A percentile compares a stretch with the other conserved stretches of the same genome.
Conservation (phyloP, 1,140 invertebrate genomes). For the Orchestia grillus region DNA sequence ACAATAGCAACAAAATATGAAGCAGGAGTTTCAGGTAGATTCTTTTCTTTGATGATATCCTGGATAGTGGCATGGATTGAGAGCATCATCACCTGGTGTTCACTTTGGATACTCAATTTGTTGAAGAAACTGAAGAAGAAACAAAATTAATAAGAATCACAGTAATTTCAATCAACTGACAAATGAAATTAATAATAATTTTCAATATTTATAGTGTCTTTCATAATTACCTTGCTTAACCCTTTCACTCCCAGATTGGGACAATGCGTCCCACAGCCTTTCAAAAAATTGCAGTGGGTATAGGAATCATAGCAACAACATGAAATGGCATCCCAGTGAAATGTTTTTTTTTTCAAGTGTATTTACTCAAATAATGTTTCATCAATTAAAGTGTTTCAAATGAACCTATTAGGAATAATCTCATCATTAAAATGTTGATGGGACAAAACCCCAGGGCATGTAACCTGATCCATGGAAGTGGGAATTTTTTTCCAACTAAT, state of each 20-base stretch:
- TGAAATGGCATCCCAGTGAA: no score
- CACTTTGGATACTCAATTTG: constrained; percentile 39
- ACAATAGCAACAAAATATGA: constrained; percentile 49
- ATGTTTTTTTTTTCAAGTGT: no score
- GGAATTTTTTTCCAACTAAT: no score
- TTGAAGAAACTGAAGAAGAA: constrained; percentile 37
- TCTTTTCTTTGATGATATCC: constrained; percentile 29
- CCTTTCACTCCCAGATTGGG: neutral
- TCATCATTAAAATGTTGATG: no score
- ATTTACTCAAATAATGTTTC: no score
- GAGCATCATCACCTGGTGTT: constrained; percentile 44
- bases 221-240: neutral
- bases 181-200: neutral
- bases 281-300: no score
- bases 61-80: constrained; percentile 27
- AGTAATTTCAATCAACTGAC: neutral
- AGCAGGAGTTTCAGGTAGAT: constrained; percentile 27
- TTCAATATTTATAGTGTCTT: neutral
- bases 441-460: no score
- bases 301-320: no score
- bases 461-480: no score
- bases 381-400: no score
- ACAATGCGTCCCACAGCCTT: no score
- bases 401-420: no score
- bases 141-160: neutral